Conservation (phyloP, 1,140 invertebrate species). For the Lordiphosa collinella region DNA sequence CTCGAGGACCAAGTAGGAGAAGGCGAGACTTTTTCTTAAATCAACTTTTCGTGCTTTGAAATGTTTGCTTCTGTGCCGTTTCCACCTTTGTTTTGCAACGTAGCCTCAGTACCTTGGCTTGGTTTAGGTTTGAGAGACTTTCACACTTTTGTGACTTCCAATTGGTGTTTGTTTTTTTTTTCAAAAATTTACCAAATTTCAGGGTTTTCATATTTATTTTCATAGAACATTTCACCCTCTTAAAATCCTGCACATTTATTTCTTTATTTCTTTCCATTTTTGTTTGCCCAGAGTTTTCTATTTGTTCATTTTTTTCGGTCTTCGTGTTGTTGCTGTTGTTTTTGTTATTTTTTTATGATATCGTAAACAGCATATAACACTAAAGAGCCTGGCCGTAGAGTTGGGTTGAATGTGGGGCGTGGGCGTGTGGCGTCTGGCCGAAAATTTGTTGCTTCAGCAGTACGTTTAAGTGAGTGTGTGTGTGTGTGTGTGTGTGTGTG, state of each 20-base stretch:
- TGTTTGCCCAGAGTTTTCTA: slow-evolving; percentile 1
- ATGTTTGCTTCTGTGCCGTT: too few species aligned
- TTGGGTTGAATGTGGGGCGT: background rate
- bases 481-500: slow-evolving; percentile 7
- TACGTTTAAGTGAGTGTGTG: background rate
- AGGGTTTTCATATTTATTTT: background rate
- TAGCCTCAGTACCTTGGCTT: too few species aligned
- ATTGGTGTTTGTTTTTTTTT: too few species aligned
- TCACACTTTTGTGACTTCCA: too few species aligned
- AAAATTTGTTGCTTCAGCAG: slow-evolving; percentile 12
- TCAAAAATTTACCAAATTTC: too few species aligned
- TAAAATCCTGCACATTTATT: background rate
- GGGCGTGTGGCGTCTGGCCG: slow-evolving; percentile 16
- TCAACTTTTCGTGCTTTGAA: too few species aligned
- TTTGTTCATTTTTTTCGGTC: background rate
- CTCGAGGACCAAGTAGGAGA: too few species aligned
- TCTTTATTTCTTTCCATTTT: background rate
- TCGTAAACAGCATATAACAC: slow-evolving; percentile 55
- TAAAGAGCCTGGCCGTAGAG: slow-evolving; percentile 25
- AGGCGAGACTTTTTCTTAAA: too few species aligned
- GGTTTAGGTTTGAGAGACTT: too few species aligned
- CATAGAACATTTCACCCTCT: too few species aligned
- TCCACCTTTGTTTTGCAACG: too few species aligned
- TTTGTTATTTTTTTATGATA: slow-evolving; percentile 23
- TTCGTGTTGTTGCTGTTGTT: background rate